phyloP scores from a whole-genome alignment of 1,140 invertebrate species.

The Eueides isabella region DNA sequence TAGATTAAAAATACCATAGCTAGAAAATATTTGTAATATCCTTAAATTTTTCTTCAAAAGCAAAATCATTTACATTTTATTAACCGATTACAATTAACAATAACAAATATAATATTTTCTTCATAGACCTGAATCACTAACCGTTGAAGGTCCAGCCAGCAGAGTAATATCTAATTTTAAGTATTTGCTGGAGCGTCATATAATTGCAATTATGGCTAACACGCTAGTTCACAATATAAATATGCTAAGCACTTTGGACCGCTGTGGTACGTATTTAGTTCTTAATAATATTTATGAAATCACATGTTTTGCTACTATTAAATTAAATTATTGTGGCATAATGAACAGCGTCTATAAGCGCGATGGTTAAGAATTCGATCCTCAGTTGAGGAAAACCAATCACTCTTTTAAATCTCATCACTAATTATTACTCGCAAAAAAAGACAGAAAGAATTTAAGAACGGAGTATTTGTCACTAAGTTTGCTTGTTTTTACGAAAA shows the following conservation, averaged over 20 bases:
- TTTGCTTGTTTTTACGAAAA: neutral
- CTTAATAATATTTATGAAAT: neutral
- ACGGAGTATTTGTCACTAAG: neutral
- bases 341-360: neutral
- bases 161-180: conserved; percentile 62
- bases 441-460: too few relatives aligned
- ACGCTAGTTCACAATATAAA: conserved; percentile 49
- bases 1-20: neutral
- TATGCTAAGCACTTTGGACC: conserved; percentile 47
- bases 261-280: conserved; percentile 54
- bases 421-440: too few relatives aligned
- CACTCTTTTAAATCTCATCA: too few relatives aligned
- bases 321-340: neutral
- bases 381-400: too few relatives aligned
- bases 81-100: neutral
- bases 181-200: conserved; percentile 58
- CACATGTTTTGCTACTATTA: neutral
- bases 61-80: too few relatives aligned
- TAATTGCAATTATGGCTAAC: conserved; percentile 60
- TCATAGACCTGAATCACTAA: conserved; percentile 59
- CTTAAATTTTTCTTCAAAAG: too few relatives aligned
- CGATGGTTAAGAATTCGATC: neutral
- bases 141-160: conserved; percentile 59
- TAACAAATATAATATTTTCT: neutral
- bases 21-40: too few relatives aligned